A percentile compares a stretch with the other conserved stretches of the same genome.
phyloP scores from a whole-genome alignment of 2,113 vertebrate species.

The Saccopteryx bilineata region DNA sequence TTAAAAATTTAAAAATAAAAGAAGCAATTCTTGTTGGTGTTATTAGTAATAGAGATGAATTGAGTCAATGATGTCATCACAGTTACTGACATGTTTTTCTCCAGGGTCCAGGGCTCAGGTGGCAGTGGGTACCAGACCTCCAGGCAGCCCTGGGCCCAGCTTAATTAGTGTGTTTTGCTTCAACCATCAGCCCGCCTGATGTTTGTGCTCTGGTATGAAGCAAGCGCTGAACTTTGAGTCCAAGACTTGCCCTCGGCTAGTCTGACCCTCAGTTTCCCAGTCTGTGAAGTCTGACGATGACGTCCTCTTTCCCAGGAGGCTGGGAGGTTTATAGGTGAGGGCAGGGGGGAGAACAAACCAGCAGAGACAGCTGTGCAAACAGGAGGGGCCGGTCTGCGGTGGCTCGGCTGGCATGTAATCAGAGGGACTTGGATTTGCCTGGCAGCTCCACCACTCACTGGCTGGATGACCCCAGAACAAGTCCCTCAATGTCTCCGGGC shows the following conservation, averaged over 20 bases:
- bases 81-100: neutral
- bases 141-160: neutral
- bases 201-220: neutral
- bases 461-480: neutral
- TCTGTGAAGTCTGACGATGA: neutral
- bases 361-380: neutral
- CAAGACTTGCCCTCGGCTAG: neutral
- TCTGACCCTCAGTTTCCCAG: neutral
- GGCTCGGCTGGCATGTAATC: neutral
- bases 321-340: neutral
- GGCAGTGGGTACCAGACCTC: neutral
- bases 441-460: neutral
- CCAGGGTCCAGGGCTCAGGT: neutral
- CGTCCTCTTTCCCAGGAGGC: neutral
- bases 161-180: neutral
- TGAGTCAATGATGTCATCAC: neutral
- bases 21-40: neutral
- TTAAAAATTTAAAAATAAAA: neutral
- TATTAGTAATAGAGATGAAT: neutral
- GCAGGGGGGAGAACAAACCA: neutral
- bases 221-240: neutral
- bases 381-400: fast-evolving
- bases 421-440: neutral
- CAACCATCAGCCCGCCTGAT: neutral
- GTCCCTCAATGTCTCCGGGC: neutral